Conservation (phyloP, 2,113 vertebrate genomes). For the Arvicanthis niloticus region DNA sequence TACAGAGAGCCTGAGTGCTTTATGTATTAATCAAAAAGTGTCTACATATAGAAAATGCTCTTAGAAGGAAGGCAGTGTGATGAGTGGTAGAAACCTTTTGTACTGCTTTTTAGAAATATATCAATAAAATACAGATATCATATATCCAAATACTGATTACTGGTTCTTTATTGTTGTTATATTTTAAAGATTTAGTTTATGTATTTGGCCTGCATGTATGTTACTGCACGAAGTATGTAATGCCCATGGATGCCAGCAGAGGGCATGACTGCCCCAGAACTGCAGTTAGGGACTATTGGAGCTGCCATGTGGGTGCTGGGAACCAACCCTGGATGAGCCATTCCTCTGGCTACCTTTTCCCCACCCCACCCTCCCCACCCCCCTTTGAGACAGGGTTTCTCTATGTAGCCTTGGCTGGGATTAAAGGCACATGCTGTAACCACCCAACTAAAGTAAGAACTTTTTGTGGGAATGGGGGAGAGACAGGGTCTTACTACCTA, state of each 20-base stretch:
- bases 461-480: neutral
- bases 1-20: slow-evolving; percentile 18
- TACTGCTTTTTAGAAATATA: neutral
- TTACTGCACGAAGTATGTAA: neutral
- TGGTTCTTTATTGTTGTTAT: neutral
- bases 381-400: neutral
- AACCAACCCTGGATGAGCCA: neutral
- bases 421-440: no score
- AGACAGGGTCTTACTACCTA: no score
- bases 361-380: no score
- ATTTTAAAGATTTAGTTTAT: neutral
- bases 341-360: no score
- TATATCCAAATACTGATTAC: neutral
- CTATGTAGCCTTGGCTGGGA: neutral
- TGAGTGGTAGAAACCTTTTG: neutral
- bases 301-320: neutral
- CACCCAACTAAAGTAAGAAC: neutral
- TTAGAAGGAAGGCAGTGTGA: neutral
- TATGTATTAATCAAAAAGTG: neutral
- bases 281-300: neutral
- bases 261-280: neutral
- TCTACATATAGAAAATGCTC: neutral
- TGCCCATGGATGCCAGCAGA: no score
- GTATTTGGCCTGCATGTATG: neutral
- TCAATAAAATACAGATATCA: slow-evolving; percentile 13